phyloP scores from a whole-genome alignment of 2,113 vertebrate species.

The Hucho hucho region DNA sequence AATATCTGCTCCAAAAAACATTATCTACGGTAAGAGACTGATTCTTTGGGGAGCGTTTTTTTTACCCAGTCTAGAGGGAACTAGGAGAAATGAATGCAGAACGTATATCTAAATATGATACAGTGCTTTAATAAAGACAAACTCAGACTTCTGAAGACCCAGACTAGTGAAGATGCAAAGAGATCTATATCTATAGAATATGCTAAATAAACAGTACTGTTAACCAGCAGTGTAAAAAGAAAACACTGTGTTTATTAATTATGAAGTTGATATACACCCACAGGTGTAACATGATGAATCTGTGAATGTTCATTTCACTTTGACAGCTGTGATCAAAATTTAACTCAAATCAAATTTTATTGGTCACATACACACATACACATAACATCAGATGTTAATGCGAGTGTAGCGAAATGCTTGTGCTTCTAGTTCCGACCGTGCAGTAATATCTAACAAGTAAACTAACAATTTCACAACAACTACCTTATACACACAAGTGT shows the following conservation, averaged over 20 bases:
- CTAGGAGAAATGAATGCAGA: not conserved
- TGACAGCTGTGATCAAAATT: constrained; percentile 70
- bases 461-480: no score
- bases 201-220: constrained; percentile 37
- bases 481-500: no score
- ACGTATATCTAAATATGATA: not conserved
- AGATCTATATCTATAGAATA: constrained; percentile 5
- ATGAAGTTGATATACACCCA: constrained; percentile 43
- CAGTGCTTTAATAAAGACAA: not conserved
- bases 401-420: no score
- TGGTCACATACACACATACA: no score
- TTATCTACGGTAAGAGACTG: constrained; percentile 7
- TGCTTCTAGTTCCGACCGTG: no score
- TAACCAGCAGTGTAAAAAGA: not conserved
- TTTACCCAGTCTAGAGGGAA: not conserved
- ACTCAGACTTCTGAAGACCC: constrained; percentile 24
- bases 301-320: constrained; percentile 51
- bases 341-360: no score
- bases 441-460: no score
- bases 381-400: no score
- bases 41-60: no score
- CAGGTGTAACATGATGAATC: constrained; percentile 39
- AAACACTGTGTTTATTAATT: not conserved
- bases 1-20: constrained; percentile 42
- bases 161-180: not conserved